These are phyloP conservation scores for Montifringilla adamsi DNA, from an alignment of 2,113 vertebrate species.

Conservation along the genomic window DNA sequence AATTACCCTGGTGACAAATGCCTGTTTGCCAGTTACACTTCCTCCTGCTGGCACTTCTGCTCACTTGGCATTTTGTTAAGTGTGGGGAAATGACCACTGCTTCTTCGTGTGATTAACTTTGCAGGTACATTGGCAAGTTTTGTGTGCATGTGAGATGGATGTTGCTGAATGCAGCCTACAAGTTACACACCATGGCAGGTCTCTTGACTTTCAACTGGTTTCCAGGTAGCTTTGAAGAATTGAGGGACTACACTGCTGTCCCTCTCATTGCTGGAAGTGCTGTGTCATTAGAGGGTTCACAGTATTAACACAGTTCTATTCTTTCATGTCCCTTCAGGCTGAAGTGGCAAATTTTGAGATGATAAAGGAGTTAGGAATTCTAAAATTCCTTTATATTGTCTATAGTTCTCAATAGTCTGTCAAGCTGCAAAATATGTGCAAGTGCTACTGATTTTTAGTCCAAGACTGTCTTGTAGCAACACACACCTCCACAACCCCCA, in stretches of 20 bases:
- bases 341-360: background rate
- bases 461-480: background rate
- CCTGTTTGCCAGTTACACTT: fast-evolving
- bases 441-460: background rate
- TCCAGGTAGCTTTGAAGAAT: background rate
- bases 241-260: background rate
- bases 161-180: background rate
- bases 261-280: background rate
- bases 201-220: background rate
- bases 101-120: background rate
- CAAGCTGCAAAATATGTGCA: background rate
- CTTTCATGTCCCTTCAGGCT: background rate
- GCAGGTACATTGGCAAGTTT: background rate
- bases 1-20: background rate
- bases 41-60: background rate
- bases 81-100: fast-evolving
- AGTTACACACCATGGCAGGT: background rate
- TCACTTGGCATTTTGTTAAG: background rate
- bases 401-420: background rate
- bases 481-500: fast-evolving
- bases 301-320: background rate
- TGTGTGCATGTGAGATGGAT: background rate
- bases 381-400: background rate
- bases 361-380: background rate
- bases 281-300: background rate